A percentile compares a stretch with the other conserved stretches of the same genome.
Conservation (phyloP, 2,797 vertebrate species). For the Lacerta agilis region DNA sequence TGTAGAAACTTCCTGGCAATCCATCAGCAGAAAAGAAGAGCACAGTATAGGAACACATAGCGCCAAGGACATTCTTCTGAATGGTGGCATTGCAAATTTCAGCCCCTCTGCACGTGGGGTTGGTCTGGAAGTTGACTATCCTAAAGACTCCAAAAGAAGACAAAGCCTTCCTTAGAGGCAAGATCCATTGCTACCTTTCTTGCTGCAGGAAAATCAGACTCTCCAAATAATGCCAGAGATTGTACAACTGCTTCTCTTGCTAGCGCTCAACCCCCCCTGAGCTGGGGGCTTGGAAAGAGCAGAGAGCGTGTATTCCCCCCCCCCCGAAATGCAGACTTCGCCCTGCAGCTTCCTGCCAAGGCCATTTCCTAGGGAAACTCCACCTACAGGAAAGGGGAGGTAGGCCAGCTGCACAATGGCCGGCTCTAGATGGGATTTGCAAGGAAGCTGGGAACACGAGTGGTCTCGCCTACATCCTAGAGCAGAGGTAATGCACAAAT, state of each 20-base stretch:
- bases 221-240: conserved; percentile 15
- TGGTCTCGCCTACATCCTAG: background rate
- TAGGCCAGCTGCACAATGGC: conserved; percentile 62
- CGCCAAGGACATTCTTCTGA: conserved; percentile 59
- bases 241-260: background rate
- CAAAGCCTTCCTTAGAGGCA: conserved; percentile 42
- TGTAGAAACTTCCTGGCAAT: conserved; percentile 76
- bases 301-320: conserved; percentile 42
- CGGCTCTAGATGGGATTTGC: background rate
- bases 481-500: background rate
- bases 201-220: conserved; percentile 3
- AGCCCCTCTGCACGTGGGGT: background rate
- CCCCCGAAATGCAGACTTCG: conserved; percentile 50
- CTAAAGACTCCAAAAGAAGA: background rate
- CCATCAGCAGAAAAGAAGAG: conserved; percentile 68
- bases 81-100: background rate
- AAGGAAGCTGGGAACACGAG: background rate
- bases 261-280: background rate
- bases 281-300: background rate
- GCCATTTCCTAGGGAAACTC: conserved; percentile 84
- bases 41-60: conserved; percentile 70
- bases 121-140: background rate
- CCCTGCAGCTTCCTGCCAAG: conserved; percentile 52
- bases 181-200: conserved; percentile 3
- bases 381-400: conserved; percentile 86